These are phyloP conservation scores for Edolisoma coerulescens DNA, from an alignment of 2,113 vertebrate genomes.

Conservation along the genomic window DNA sequence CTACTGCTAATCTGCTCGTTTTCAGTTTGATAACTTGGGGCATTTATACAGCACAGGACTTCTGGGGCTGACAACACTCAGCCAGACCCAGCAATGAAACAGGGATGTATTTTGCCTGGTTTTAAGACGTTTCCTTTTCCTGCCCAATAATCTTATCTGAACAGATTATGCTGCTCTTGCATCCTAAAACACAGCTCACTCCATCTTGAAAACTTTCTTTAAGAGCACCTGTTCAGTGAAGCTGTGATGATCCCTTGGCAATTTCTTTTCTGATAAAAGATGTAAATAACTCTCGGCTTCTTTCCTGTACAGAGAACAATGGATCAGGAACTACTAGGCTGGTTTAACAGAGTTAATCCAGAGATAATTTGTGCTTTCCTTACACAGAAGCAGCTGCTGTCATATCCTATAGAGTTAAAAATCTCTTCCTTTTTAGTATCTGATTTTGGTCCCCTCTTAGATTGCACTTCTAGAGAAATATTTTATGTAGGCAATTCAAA, in stretches of 20 bases:
- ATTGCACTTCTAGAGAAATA: not conserved
- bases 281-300: conserved; percentile 33
- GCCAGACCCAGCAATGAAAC: not conserved
- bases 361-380: conserved; percentile 21
- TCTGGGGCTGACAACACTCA: not conserved
- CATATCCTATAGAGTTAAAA: conserved; percentile 17
- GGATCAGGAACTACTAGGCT: not conserved
- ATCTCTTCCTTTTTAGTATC: conserved; percentile 8
- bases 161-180: not conserved
- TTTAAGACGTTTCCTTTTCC: not conserved
- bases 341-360: conserved; percentile 26
- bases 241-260: not conserved
- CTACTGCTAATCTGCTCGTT: not conserved
- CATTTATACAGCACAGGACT: not conserved
- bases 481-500: conserved; percentile 31
- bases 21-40: not conserved
- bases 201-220: not conserved
- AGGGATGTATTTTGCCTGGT: not conserved
- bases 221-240: not conserved
- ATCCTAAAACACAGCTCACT: not conserved
- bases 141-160: not conserved
- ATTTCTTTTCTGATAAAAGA: conserved; percentile 22
- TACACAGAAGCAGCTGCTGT: conserved; percentile 10
- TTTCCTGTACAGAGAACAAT: conserved; percentile 7
- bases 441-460: conserved; percentile 12